Conservation (phyloP, 2,113 vertebrate species). For the Takifugu flavidus region DNA sequence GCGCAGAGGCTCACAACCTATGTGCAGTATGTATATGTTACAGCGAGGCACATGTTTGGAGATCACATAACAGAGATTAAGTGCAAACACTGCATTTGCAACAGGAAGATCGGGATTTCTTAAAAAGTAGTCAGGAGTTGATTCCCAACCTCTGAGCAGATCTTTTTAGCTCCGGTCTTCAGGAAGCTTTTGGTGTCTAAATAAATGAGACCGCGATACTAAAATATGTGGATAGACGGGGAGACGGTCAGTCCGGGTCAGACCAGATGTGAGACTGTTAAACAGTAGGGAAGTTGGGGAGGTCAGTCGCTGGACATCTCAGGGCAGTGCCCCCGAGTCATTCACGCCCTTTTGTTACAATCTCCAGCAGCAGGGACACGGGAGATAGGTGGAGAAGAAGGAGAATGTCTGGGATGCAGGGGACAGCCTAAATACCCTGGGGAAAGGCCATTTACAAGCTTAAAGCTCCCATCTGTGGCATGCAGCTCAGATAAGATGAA, state of each 20-base stretch:
- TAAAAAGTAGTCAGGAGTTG: slow-evolving; percentile 34
- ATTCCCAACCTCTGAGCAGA: slow-evolving; percentile 28
- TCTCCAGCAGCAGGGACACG: slow-evolving; percentile 18
- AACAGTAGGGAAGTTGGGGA: slow-evolving; percentile 55
- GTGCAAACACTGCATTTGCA: slow-evolving; percentile 9
- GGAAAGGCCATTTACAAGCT: slow-evolving; percentile 64
- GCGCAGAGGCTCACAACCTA: slow-evolving; percentile 7
- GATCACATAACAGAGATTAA: slow-evolving; percentile 17
- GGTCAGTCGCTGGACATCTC: slow-evolving; percentile 52
- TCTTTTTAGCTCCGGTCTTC: slow-evolving; percentile 18
- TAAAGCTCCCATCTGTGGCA: slow-evolving; percentile 62
- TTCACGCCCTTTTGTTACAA: slow-evolving; percentile 59
- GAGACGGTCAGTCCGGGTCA: slow-evolving; percentile 61
- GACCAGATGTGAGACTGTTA: slow-evolving; percentile 58
- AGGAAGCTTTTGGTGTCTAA: slow-evolving; percentile 14
- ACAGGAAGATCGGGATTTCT: slow-evolving; percentile 5
- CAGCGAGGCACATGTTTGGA: slow-evolving; percentile 18
- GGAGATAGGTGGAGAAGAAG: slow-evolving; percentile 19
- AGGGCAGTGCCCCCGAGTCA: slow-evolving; percentile 54
- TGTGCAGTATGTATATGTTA: slow-evolving; percentile 8
- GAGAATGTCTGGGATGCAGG: slow-evolving; percentile 58
- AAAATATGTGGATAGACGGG: slow-evolving; percentile 37
- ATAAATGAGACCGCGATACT: slow-evolving; percentile 9
- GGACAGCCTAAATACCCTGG: slow-evolving; percentile 56
- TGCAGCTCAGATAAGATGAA: slow-evolving; percentile 68